Evolutionary conservation across 2,888 invertebrate species (phyloP).

Genomic region (Physocephala rufipes): DNA sequence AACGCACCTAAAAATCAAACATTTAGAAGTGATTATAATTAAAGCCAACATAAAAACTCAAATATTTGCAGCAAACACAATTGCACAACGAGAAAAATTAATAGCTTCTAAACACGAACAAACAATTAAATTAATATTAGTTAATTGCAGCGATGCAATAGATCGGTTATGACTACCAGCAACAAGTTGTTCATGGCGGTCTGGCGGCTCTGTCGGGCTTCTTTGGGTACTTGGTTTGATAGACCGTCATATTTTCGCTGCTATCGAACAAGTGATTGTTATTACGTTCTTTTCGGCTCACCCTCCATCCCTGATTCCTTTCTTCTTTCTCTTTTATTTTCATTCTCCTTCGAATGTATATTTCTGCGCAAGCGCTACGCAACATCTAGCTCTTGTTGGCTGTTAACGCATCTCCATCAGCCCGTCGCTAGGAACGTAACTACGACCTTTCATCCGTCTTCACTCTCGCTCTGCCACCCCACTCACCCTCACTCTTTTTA

Average conservation of each 20-base stretch:
- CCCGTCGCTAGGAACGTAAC: background rate
- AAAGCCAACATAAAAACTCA: conserved; percentile 15
- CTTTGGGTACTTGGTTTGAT: background rate
- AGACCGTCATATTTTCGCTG: background rate
- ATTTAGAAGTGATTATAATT: background rate
- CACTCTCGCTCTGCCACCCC: background rate
- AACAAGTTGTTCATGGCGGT: no score
- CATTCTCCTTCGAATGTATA: background rate
- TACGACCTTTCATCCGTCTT: background rate
- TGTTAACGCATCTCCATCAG: conserved; percentile 9
- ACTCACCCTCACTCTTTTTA: background rate
- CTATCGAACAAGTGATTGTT: background rate
- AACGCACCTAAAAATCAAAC: background rate
- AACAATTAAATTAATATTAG: conserved; percentile 21
- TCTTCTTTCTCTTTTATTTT: background rate
- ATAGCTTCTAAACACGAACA: conserved; percentile 28
- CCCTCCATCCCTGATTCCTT: background rate
- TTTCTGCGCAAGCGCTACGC: background rate
- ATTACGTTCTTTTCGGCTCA: background rate
- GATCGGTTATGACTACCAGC: background rate
- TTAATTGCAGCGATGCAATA: no score
- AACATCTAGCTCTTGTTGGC: conserved; percentile 20
- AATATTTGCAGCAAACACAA: conserved; percentile 7
- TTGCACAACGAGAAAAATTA: conserved; percentile 14
- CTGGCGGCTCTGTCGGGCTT: no score